Conservation (phyloP, 1,140 invertebrate species). For the Maconellicoccus hirsutus region DNA sequence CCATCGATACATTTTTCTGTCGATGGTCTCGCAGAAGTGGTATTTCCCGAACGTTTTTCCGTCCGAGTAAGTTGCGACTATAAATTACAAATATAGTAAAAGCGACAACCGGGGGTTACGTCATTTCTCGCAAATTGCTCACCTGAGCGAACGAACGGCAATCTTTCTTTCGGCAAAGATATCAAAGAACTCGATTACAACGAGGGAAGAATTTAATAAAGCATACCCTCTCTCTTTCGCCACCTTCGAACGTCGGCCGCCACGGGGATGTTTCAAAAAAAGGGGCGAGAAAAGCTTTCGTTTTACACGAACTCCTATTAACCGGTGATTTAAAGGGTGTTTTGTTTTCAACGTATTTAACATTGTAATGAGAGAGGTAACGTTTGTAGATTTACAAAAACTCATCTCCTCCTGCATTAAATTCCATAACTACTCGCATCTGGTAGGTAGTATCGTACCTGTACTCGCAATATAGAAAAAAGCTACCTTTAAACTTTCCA, state of each 20-base stretch:
- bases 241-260: background rate
- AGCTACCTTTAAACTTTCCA: too few relatives aligned
- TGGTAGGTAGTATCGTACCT: too few relatives aligned
- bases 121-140: conserved; percentile 14
- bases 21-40: background rate
- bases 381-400: background rate
- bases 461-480: too few relatives aligned
- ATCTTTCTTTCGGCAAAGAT: conserved; percentile 20
- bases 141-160: conserved; percentile 12
- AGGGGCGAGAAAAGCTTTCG: conserved; percentile 11
- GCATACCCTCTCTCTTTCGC: background rate
- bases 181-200: conserved; percentile 20
- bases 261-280: background rate
- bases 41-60: conserved; percentile 18
- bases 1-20: background rate
- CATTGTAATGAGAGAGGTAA: conserved; percentile 11
- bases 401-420: too few relatives aligned
- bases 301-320: conserved; percentile 9
- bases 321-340: conserved; percentile 15
- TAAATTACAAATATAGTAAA: conserved; percentile 19
- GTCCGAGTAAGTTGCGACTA: conserved; percentile 12
- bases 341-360: conserved; percentile 15
- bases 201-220: conserved; percentile 22
- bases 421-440: too few relatives aligned
- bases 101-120: conserved; percentile 12